Evolutionary conservation across 2,888 invertebrate species (phyloP).

Genomic region (Nephrotoma flavescens): DNA sequence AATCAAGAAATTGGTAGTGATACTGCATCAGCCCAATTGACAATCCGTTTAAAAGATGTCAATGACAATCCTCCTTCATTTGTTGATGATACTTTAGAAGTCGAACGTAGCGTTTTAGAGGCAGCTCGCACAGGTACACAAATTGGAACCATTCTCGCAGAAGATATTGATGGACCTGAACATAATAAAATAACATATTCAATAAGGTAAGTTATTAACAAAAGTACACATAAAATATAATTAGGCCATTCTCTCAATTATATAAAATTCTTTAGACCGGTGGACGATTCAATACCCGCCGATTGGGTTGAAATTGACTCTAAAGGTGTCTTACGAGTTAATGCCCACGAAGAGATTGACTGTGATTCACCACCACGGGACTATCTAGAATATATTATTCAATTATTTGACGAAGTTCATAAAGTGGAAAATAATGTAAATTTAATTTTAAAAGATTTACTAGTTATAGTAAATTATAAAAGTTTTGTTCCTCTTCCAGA

Average conservation of each 20-base stretch:
- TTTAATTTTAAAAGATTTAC: constrained; percentile 5
- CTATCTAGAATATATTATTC: constrained; percentile 37
- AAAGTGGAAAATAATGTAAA: constrained; percentile 32
- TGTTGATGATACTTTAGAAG: constrained; percentile 30
- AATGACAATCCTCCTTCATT: constrained; percentile 50
- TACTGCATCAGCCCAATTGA: constrained; percentile 38
- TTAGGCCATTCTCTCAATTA: neutral
- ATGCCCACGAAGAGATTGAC: constrained; percentile 33
- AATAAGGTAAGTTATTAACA: constrained; percentile 33
- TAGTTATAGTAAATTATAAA: neutral
- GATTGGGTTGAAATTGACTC: constrained; percentile 37
- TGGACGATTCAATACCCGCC: constrained; percentile 27
- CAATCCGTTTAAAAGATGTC: constrained; percentile 43
- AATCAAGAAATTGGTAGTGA: constrained; percentile 35
- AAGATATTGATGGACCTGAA: constrained; percentile 44
- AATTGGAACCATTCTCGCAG: constrained; percentile 41
- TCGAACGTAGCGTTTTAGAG: constrained; percentile 37
- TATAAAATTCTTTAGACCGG: constrained; percentile 25
- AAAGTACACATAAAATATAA: neutral
- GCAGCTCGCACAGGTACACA: constrained; percentile 32
- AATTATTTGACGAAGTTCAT: constrained; percentile 35
- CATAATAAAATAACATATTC: constrained; percentile 41
- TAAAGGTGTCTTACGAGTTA: constrained; percentile 38
- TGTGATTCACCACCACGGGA: constrained; percentile 37
- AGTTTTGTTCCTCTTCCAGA: constrained; percentile 26